phyloP scores from a whole-genome alignment of 1,140 invertebrate genomes.

The Heliconius nattereri region DNA sequence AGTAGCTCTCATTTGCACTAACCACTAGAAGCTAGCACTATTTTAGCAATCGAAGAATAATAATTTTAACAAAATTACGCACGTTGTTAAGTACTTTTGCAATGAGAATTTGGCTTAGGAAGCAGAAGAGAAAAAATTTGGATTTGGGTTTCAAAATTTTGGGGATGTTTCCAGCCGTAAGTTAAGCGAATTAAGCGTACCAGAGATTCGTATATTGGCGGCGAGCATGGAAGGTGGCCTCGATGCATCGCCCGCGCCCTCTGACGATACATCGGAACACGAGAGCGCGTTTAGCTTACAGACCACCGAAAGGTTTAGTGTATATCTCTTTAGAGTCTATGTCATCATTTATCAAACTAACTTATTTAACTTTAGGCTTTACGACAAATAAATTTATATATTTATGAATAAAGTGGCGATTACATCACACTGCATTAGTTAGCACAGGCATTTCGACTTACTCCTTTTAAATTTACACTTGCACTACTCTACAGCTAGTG shows the following conservation, averaged over 20 bases:
- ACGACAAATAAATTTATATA: not conserved
- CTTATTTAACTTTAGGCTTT: not conserved
- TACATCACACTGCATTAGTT: no score
- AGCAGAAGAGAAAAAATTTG: not conserved
- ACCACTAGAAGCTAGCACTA: conserved; percentile 38
- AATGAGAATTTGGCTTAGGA: not conserved
- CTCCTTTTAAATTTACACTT: no score
- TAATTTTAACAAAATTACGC: not conserved
- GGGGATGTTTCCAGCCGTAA: conserved; percentile 83
- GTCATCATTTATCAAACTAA: not conserved
- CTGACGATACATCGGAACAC: conserved; percentile 75
- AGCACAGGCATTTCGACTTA: no score
- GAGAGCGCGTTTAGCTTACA: conserved; percentile 77
- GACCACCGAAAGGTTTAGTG: conserved; percentile 67
- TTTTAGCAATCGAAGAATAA: not conserved
- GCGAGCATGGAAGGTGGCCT: conserved; percentile 89
- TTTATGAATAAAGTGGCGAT: not conserved
- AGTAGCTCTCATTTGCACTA: conserved; percentile 35
- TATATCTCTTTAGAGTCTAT: conserved; percentile 9
- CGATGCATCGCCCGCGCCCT: conserved; percentile 70
- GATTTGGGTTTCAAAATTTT: conserved; percentile 37
- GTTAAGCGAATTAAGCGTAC: conserved; percentile 86
- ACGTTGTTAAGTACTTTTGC: not conserved
- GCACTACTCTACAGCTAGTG: no score
- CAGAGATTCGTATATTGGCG: conserved; percentile 89